Evolutionary conservation across 2,113 vertebrate genomes (phyloP), one percentile per base, ranked within the genome.

Genomic region (Erpornis zantholeuca): DNA sequence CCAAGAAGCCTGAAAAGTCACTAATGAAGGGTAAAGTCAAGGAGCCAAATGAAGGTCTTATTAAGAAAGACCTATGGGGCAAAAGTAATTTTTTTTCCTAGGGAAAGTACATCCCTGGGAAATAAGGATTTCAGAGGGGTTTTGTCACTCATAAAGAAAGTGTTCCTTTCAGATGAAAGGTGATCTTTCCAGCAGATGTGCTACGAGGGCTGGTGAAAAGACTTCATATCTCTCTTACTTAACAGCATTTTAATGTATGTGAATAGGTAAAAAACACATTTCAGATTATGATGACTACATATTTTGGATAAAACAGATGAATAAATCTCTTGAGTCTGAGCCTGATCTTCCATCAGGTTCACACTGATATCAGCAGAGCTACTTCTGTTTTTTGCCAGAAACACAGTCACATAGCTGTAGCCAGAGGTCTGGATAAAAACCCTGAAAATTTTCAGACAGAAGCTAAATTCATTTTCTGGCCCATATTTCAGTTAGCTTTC

Each of bases 131-230:
- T 95, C 84, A 95, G 92, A 89, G 56, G 47, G 83, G 29, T 88
- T 96, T 93, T 95, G 69, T 77, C 50, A 72, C 36, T 64, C 42
- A 7, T 87, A 87, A 85, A 80, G 76, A 31, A 75, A 76, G 15
- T 1, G 19, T 78, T 96, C 64, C 71, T 81, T 95, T 96, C 80
- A 92, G 84, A 84, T 75, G 64, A 50, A 86, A 44, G 6, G 81
- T 91, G 78, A 97, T 98, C 86, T 94, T 96, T 97, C 79, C 19
- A 88, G 94, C 94, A 97, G 96, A 93, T 92, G 76, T 72, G 2
- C 72, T 71, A 80, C 1, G 6, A 83, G 16, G n/a, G 63, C 9
- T 85, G 89, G 70, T 86, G 82, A 91, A 90, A 52, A 85, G 36
- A 22, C 68, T 92, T 94, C 68, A 38, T 79, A 78, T 53, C 61